phyloP scores from a whole-genome alignment of 2,888 invertebrate species.

The Ditula angustiorana region DNA sequence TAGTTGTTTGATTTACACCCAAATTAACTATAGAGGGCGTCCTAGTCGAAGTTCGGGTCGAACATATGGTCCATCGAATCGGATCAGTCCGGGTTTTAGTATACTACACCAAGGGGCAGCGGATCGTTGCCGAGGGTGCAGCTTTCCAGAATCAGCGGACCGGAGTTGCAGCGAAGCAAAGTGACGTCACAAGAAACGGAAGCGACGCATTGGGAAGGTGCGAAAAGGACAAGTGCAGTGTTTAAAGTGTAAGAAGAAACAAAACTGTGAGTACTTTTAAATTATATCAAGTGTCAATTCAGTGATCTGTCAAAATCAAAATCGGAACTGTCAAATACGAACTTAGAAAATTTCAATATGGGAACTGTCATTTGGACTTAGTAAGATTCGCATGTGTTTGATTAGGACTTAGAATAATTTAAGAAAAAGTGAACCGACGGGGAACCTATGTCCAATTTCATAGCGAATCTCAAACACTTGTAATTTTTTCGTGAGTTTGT shows the following conservation, averaged over 20 bases:
- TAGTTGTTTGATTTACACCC: neutral
- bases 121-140: slow-evolving; percentile 4
- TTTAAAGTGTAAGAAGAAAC: slow-evolving; percentile 7
- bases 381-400: neutral
- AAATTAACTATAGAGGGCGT: too few species aligned
- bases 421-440: neutral
- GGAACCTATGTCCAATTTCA: neutral
- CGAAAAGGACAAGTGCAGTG: neutral
- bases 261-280: slow-evolving; percentile 28
- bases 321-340: neutral
- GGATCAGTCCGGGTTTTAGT: neutral
- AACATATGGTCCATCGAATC: slow-evolving; percentile 10
- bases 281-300: neutral
- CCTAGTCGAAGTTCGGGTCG: neutral
- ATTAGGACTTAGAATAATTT: slow-evolving; percentile 1
- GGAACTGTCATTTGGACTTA: neutral
- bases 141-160: neutral
- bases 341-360: neutral
- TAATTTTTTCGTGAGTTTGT: neutral
- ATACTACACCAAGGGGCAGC: neutral
- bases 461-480: slow-evolving; percentile 2
- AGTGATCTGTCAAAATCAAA: neutral
- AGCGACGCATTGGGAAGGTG: neutral
- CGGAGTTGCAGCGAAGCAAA: neutral
- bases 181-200: neutral